phyloP scores from a whole-genome alignment of 1,140 invertebrate species.

The Stegodyphus mimosarum region DNA sequence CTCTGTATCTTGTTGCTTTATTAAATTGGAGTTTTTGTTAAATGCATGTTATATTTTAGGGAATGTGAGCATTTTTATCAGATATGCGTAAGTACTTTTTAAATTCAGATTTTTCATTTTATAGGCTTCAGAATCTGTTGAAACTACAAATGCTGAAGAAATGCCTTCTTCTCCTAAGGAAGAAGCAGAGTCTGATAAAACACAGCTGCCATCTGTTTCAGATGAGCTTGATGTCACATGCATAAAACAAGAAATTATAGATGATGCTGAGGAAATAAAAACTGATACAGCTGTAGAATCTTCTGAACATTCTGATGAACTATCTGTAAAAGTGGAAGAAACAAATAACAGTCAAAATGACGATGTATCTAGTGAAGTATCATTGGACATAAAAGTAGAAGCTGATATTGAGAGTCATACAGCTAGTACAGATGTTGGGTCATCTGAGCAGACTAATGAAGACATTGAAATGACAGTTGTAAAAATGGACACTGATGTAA shows the following conservation, averaged over 20 bases:
- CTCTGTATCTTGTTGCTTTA: no score
- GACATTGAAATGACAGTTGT: not conserved
- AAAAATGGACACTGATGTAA: not conserved
- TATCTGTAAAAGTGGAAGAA: constrained; percentile 4
- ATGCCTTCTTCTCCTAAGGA: no score
- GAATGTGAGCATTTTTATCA: no score
- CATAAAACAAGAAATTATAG: no score
- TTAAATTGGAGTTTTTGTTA: no score
- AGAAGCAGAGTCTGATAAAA: no score
- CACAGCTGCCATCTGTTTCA: not conserved
- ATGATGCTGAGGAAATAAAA: not conserved
- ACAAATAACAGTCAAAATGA: not conserved
- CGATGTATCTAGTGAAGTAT: not conserved
- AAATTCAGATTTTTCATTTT: no score
- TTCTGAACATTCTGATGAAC: constrained; percentile 10
- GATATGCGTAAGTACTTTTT: no score
- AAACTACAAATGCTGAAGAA: no score
- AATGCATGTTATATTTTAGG: no score
- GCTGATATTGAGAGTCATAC: not conserved
- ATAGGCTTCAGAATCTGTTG: no score
- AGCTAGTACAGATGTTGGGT: not conserved
- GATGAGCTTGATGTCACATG: no score
- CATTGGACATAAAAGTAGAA: constrained; percentile 6
- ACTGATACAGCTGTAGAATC: not conserved
- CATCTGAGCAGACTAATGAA: constrained; percentile 38